Evolutionary conservation across 1,140 invertebrate species (phyloP).

Genomic region (Panagrolaimus sp.): DNA sequence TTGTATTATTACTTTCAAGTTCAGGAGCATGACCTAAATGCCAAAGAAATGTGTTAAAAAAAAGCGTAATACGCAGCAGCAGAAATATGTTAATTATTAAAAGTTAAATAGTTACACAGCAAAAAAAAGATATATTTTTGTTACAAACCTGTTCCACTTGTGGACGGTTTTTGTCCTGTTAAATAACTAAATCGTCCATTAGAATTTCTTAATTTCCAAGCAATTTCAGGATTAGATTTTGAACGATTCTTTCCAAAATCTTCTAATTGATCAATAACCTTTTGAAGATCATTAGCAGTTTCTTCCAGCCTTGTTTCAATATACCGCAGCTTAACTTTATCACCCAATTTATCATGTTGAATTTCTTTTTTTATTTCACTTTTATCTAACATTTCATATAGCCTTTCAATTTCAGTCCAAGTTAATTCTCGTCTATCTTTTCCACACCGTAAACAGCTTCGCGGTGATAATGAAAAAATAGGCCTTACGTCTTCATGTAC

Average conservation of each 20-base stretch:
- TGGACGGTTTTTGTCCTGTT: not conserved
- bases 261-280: conserved; percentile 13
- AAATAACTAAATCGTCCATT: conserved; percentile 9
- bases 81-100: no score
- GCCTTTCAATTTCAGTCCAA: conserved; percentile 1
- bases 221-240: conserved; percentile 11
- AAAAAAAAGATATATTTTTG: not conserved
- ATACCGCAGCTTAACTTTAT: conserved; percentile 1
- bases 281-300: conserved; percentile 1
- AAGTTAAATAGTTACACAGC: not conserved
- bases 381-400: not conserved
- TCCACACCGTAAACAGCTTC: conserved; percentile 10
- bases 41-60: not conserved
- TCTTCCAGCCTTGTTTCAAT: not conserved
- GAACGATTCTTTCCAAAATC: conserved; percentile 5
- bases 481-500: not conserved
- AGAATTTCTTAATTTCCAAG: not conserved
- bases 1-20: not conserved
- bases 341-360: not conserved
- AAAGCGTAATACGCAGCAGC: not conserved
- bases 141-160: no score
- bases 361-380: not conserved
- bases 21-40: not conserved
- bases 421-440: conserved; percentile 4
- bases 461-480: conserved; percentile 1